A percentile compares a stretch with the other conserved stretches of the same genome.
Evolutionary conservation across 2,888 invertebrate genomes (phyloP).

Genomic region (Acanthopleura granulata): DNA sequence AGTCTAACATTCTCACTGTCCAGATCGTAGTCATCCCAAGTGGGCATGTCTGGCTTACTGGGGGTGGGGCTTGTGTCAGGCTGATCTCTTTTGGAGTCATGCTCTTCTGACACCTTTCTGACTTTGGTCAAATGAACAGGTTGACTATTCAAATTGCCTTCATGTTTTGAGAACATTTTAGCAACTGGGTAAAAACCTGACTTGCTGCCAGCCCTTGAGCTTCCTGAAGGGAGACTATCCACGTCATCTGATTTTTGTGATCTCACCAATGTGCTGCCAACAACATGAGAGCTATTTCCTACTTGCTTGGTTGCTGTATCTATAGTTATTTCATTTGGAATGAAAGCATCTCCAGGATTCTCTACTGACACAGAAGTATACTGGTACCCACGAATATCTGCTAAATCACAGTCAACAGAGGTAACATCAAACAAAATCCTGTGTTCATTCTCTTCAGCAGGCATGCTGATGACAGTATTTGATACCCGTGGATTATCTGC

Average conservation of each 20-base stretch:
- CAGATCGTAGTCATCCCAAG: constrained; percentile 58
- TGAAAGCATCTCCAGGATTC: neutral
- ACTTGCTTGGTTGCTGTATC: neutral
- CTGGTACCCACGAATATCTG: neutral
- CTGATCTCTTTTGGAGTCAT: neutral
- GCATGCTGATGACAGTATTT: neutral
- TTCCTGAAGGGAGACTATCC: neutral
- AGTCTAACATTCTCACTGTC: constrained; percentile 19
- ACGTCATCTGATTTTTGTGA: neutral
- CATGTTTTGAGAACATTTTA: neutral
- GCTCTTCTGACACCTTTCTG: constrained; percentile 19
- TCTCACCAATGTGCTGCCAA: no score
- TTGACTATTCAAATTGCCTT: neutral
- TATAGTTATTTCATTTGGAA: neutral
- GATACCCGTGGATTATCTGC: neutral
- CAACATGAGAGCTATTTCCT: no score
- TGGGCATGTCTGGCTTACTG: constrained; percentile 53
- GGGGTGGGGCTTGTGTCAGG: constrained; percentile 25
- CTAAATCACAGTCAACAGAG: neutral
- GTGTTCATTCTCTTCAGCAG: neutral
- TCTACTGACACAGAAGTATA: neutral
- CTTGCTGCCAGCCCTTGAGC: neutral
- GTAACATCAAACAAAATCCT: neutral
- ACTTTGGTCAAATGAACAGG: constrained; percentile 19
- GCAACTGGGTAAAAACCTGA: neutral